Base-by-base conservation (phyloP, 1,140 invertebrate species). In the Spodoptera litura region DNA sequence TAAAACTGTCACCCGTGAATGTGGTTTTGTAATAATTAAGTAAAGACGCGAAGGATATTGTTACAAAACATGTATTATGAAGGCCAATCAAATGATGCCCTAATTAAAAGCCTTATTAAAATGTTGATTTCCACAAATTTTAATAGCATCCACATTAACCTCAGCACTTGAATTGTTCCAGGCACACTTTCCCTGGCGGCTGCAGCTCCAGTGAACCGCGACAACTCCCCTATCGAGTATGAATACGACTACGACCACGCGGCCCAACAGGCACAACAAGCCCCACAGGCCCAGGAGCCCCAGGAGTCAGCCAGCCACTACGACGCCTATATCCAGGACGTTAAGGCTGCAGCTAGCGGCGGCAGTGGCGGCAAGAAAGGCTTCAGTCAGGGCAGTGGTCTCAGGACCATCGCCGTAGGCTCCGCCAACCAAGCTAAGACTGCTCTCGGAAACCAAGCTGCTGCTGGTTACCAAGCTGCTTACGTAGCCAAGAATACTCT, bases 391-490 rank as follows among this genome's bases (percentile, higher is more conserved):
- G 94, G 94, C 77, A 93, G 91, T 78, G 94, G 94, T 27, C 84
- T 95, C 5, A 91, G 94, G 79, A 94, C 94, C 10, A 95, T 95
- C 35, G 94, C 94, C 31, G 91, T 94, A 5, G 97, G 96, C 3
- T 97, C 97, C 0, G 97, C 96, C 1, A 96, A 97, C 86, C 96
- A 97, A 83, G 97, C 97, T 1, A 95, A 96, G 78, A 96, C 95
- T 66, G 96, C 96, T 15, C 93, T 97, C 0, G 95, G 95, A 8
- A 96, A 96, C 82, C 96, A 97, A 83, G 95, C 96, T 25, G 95
- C 95, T 0, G 96, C 96, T 1, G 96, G 96, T 2, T 95, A 95
- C 61, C 96, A 97, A 87, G 96, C 96, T 0, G 96, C 96, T 2
- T 97, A 96, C 83, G 95, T 96, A 0, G 96, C 96, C 0, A 97